These are phyloP conservation scores for Apeira syringaria DNA, from an alignment of 2,888 invertebrate species.

Conservation along the genomic window DNA sequence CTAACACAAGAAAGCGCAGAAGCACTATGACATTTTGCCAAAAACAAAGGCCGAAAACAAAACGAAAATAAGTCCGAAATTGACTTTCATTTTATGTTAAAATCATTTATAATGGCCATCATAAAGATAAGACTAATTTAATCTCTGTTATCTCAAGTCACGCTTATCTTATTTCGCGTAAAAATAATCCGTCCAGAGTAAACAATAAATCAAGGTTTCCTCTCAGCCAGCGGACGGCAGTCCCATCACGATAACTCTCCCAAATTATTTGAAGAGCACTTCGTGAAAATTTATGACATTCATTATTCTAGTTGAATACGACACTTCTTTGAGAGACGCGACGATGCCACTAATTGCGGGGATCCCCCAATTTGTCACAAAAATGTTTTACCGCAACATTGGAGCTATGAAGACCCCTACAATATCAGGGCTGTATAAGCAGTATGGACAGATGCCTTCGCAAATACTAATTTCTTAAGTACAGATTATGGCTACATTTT, in stretches of 20 bases:
- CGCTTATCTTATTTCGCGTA: constrained; percentile 16
- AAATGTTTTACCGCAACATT: constrained; percentile 53
- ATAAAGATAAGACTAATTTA: constrained; percentile 6
- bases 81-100: too few species aligned
- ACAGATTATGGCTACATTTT: too few species aligned
- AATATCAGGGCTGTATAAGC: constrained; percentile 10
- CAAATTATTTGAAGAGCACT: constrained; percentile 61
- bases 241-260: constrained; percentile 51
- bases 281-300: constrained; percentile 66
- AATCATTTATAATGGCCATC: too few species aligned
- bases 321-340: constrained; percentile 67
- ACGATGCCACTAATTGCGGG: constrained; percentile 69
- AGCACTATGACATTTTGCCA: too few species aligned
- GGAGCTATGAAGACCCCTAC: constrained; percentile 23
- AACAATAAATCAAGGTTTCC: constrained; percentile 34
- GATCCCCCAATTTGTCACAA: constrained; percentile 67
- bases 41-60: too few species aligned
- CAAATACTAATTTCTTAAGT: too few species aligned
- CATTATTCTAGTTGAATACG: constrained; percentile 73
- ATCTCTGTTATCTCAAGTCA: constrained; percentile 2
- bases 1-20: too few species aligned
- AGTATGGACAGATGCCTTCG: constrained; percentile 8
- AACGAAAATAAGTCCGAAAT: too few species aligned
- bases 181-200: constrained; percentile 24
- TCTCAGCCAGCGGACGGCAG: constrained; percentile 26